Evolutionary conservation across 2,888 invertebrate species (phyloP).

Genomic region (Brachyptera risi): DNA sequence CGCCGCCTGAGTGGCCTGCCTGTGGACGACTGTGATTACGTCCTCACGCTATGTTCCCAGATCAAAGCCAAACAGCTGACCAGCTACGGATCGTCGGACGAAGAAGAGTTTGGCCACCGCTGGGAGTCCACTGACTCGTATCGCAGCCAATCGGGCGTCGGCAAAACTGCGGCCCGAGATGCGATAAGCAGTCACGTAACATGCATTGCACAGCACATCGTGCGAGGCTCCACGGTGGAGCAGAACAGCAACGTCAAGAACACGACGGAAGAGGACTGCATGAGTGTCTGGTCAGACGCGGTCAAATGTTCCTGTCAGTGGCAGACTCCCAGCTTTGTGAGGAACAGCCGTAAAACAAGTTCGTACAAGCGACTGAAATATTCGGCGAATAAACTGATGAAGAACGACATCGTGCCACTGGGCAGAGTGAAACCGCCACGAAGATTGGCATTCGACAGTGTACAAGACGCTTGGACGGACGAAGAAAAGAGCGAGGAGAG

Average conservation of each 20-base stretch:
- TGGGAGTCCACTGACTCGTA: background rate
- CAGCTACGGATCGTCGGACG: conserved; percentile 48
- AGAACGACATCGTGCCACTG: background rate
- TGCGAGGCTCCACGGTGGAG: conserved; percentile 42
- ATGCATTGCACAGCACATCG: conserved; percentile 47
- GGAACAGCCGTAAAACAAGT: conserved; percentile 51
- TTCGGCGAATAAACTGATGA: background rate
- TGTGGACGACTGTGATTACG: conserved; percentile 24
- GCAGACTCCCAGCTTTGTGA: conserved; percentile 52
- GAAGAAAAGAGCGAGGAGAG: background rate
- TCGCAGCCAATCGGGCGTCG: background rate
- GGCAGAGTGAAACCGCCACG: background rate
- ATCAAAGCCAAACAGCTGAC: background rate
- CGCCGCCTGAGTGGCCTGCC: conserved; percentile 51
- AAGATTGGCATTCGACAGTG: background rate
- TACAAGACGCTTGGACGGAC: background rate
- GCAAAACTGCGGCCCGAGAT: background rate
- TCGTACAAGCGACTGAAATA: conserved; percentile 47
- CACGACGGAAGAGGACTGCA: conserved; percentile 55
- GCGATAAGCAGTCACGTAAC: conserved; percentile 45
- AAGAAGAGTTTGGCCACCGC: conserved; percentile 49
- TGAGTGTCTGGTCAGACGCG: conserved; percentile 55
- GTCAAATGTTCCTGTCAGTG: conserved; percentile 60
- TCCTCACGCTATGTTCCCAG: background rate
- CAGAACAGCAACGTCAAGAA: conserved; percentile 32